phyloP scores from a whole-genome alignment of 2,888 invertebrate genomes.

The Drosophila demipolita region DNA sequence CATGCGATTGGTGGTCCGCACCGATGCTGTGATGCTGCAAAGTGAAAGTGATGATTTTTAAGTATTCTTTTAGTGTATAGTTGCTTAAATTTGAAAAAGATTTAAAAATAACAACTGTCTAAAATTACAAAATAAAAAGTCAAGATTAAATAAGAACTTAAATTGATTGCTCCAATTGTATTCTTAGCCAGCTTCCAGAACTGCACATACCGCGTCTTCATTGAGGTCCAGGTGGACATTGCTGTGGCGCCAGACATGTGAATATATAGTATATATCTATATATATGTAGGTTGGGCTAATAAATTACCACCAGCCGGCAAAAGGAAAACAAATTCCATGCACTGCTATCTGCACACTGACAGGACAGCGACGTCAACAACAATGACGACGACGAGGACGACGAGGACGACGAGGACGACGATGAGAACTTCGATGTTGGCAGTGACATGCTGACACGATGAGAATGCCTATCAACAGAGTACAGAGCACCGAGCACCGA shows the following conservation, averaged over 20 bases:
- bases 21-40: slow-evolving; percentile 84
- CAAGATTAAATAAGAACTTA: neutral
- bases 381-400: slow-evolving; percentile 40
- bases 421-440: slow-evolving; percentile 27
- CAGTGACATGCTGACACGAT: slow-evolving; percentile 70
- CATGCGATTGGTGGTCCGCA: slow-evolving; percentile 84
- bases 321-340: slow-evolving; percentile 72
- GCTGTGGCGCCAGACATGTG: slow-evolving; percentile 42
- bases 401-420: slow-evolving; percentile 19
- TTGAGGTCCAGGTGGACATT: slow-evolving; percentile 80
- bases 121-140: neutral
- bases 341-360: slow-evolving; percentile 76
- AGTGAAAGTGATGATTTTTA: slow-evolving; percentile 12
- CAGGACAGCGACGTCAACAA: slow-evolving; percentile 53
- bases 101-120: neutral
- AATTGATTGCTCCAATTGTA: slow-evolving; percentile 15
- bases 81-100: neutral
- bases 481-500: neutral
- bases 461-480: slow-evolving; percentile 36
- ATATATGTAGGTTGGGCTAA: neutral
- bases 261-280: neutral
- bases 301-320: slow-evolving; percentile 50
- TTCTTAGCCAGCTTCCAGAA: neutral
- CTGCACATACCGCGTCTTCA: slow-evolving; percentile 79
- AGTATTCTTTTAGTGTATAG: no score